Evolutionary conservation across 2,888 invertebrate genomes (phyloP).

Genomic region (Chironomus tentans): DNA sequence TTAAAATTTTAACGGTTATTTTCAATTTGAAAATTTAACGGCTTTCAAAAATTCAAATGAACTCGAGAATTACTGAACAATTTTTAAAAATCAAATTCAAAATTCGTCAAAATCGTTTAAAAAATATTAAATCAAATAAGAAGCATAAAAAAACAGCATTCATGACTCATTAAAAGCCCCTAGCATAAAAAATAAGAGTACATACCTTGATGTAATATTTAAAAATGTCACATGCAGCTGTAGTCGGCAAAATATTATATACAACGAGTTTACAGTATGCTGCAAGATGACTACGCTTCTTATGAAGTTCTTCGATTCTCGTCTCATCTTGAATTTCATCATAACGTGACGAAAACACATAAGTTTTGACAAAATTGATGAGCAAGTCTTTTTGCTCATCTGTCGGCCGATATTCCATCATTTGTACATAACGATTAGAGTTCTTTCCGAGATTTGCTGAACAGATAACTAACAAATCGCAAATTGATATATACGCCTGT

Average conservation of each 20-base stretch:
- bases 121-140: background rate
- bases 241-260: slow-evolving; percentile 91
- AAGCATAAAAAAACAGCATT: background rate
- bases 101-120: background rate
- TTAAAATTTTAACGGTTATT: background rate
- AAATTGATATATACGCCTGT: slow-evolving; percentile 87
- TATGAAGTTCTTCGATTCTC: slow-evolving; percentile 94
- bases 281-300: slow-evolving; percentile 89
- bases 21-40: too few relatives aligned
- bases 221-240: slow-evolving; percentile 87
- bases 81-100: too few relatives aligned
- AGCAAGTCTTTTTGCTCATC: slow-evolving; percentile 67
- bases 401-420: slow-evolving; percentile 74
- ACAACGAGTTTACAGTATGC: slow-evolving; percentile 96
- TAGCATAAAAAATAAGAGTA: slow-evolving; percentile 1
- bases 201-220: slow-evolving; percentile 90
- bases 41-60: too few relatives aligned
- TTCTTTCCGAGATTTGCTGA: slow-evolving; percentile 64
- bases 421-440: slow-evolving; percentile 45
- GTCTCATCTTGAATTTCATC: slow-evolving; percentile 93
- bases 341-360: slow-evolving; percentile 88
- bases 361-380: slow-evolving; percentile 83
- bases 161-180: background rate
- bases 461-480: slow-evolving; percentile 90
- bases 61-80: too few relatives aligned